Percentiles rank a stretch among this genome's conserved stretches.
These are phyloP conservation scores for Smutsia gigantea DNA, from an alignment of 2,797 vertebrate genomes.

Conservation along the genomic window DNA sequence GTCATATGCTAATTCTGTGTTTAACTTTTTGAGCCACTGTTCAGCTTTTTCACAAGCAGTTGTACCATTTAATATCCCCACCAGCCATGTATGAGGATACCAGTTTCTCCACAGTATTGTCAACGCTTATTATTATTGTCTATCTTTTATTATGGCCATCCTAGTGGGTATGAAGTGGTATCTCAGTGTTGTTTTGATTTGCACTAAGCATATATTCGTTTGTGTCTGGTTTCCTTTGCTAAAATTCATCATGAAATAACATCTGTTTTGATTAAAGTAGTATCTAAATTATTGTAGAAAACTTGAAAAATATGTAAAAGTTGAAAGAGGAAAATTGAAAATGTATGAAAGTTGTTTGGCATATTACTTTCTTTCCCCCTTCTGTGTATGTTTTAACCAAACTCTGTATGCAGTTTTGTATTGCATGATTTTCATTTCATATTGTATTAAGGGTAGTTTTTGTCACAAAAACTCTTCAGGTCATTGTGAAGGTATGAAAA, in stretches of 20 bases:
- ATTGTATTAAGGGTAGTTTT: constrained; percentile 21
- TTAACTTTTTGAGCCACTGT: neutral
- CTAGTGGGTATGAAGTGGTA: neutral
- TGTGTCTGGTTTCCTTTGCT: constrained; percentile 13
- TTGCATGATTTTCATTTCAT: neutral
- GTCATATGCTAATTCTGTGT: neutral
- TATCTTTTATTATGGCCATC: neutral
- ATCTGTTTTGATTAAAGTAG: neutral
- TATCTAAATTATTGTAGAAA: constrained; percentile 31
- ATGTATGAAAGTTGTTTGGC: neutral
- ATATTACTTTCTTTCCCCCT: neutral
- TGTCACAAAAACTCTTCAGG: neutral
- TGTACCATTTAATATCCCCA: neutral
- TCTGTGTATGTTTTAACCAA: neutral
- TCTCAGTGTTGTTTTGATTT: constrained; percentile 8
- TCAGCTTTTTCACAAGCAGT: neutral
- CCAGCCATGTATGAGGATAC: neutral
- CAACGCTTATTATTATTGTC: neutral
- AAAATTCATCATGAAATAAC: neutral
- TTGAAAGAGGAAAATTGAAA: constrained; percentile 20
- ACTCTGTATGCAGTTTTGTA: neutral
- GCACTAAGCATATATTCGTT: constrained; percentile 12
- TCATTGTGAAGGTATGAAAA: neutral
- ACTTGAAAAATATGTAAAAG: neutral
- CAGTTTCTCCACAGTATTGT: neutral